Conservation (phyloP, 2,113 vertebrate species). For the Silurus meridionalis region DNA sequence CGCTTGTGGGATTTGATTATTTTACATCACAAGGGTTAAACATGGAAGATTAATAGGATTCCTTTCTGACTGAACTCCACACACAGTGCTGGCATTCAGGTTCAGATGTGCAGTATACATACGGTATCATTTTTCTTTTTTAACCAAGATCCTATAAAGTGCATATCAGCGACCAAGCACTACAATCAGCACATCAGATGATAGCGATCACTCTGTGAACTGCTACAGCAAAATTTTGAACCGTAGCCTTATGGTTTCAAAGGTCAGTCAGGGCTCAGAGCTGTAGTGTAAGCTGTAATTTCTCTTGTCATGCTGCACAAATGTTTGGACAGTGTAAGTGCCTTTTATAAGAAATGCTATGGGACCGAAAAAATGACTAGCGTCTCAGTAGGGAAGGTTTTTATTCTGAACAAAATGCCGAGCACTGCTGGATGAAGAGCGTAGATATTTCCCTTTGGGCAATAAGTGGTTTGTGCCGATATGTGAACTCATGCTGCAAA, state of each 20-base stretch:
- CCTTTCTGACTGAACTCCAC: neutral
- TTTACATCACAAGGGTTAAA: neutral
- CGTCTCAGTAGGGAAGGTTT: neutral
- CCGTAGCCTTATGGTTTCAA: neutral
- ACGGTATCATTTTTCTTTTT: too few species aligned
- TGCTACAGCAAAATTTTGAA: neutral
- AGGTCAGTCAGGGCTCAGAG: conserved; percentile 14
- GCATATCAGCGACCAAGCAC: neutral
- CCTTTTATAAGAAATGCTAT: conserved; percentile 2
- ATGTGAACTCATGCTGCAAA: neutral
- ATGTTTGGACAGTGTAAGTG: conserved; percentile 16
- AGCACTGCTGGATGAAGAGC: neutral
- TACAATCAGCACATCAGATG: neutral
- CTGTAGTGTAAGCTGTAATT: conserved; percentile 22
- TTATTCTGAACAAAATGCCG: neutral
- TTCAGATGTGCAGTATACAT: too few species aligned
- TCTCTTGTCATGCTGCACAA: conserved; percentile 15
- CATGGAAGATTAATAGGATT: neutral
- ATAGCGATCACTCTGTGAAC: neutral
- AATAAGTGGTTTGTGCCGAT: neutral
- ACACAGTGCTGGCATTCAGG: neutral
- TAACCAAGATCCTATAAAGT: neutral
- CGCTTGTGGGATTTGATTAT: neutral
- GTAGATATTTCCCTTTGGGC: too few species aligned
- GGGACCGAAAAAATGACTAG: neutral